Conservation (phyloP, 2,113 vertebrate species). For the Ifrita kowaldi region DNA sequence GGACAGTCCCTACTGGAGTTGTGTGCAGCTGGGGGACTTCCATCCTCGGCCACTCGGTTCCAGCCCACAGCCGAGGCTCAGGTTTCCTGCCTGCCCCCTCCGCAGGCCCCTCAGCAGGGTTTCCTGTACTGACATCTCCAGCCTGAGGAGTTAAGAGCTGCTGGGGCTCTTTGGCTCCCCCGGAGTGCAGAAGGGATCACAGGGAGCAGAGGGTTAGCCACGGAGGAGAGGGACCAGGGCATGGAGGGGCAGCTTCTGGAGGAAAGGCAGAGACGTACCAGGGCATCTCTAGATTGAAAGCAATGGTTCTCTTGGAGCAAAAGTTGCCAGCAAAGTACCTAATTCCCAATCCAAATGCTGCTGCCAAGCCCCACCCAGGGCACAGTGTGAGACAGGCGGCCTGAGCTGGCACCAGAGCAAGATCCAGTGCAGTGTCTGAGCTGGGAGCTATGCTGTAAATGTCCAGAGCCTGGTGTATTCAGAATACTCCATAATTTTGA, state of each 20-base stretch:
- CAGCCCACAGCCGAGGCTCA: background rate
- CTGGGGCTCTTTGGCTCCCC: background rate
- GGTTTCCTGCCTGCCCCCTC: slow-evolving; percentile 52
- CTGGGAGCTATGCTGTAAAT: background rate
- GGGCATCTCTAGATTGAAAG: background rate
- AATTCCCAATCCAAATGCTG: background rate
- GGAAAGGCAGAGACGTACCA: background rate
- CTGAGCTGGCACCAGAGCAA: background rate
- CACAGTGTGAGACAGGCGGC: fast-evolving
- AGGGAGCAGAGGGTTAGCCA: background rate
- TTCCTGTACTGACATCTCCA: slow-evolving; percentile 42
- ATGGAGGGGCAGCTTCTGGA: background rate
- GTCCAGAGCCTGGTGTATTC: background rate
- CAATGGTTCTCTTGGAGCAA: background rate
- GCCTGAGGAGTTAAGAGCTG: background rate
- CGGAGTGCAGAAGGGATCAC: fast-evolving
- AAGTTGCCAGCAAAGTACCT: background rate
- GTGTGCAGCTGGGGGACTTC: slow-evolving; percentile 8
- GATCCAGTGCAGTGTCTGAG: background rate
- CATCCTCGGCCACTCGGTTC: background rate
- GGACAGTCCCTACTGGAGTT: background rate
- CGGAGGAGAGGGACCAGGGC: background rate
- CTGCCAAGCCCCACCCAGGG: background rate
- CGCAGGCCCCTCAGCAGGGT: slow-evolving; percentile 8
- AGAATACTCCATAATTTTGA: background rate